Conservation (phyloP, 2,797 vertebrate species). For the Columba guinea region DNA sequence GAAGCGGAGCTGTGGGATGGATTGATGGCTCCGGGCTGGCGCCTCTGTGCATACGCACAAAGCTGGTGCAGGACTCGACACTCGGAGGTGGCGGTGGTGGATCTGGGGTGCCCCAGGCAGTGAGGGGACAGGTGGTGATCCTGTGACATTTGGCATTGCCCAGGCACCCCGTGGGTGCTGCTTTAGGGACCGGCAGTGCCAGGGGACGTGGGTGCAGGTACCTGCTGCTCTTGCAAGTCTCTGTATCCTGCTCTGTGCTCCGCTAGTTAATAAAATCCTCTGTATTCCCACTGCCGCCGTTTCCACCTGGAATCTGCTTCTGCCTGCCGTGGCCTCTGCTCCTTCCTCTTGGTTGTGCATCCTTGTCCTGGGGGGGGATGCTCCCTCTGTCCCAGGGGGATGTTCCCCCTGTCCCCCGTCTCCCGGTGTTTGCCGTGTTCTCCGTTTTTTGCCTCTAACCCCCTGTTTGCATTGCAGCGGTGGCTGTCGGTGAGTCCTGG, state of each 20-base stretch:
- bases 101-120: neutral
- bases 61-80: neutral
- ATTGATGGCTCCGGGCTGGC: neutral
- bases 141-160: neutral
- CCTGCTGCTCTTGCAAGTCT: neutral
- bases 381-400: neutral
- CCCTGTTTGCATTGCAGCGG: neutral
- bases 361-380: neutral
- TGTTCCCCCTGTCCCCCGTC: neutral
- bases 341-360: neutral
- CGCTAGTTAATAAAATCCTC: neutral
- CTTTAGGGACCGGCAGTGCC: neutral
- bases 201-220: fast-evolving
- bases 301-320: slow-evolving; percentile 42
- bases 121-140: fast-evolving
- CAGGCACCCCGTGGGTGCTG: fast-evolving
- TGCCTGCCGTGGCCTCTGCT: neutral
- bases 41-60: neutral
- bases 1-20: neutral
- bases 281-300: neutral
- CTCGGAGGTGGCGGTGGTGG: neutral
- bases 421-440: neutral
- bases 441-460: neutral
- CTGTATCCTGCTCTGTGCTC: neutral
- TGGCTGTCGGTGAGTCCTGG: neutral